A percentile compares a stretch with the other conserved stretches of the same genome.
phyloP scores from a whole-genome alignment of 2,888 invertebrate genomes.

The Caenorhabditis plicata region DNA sequence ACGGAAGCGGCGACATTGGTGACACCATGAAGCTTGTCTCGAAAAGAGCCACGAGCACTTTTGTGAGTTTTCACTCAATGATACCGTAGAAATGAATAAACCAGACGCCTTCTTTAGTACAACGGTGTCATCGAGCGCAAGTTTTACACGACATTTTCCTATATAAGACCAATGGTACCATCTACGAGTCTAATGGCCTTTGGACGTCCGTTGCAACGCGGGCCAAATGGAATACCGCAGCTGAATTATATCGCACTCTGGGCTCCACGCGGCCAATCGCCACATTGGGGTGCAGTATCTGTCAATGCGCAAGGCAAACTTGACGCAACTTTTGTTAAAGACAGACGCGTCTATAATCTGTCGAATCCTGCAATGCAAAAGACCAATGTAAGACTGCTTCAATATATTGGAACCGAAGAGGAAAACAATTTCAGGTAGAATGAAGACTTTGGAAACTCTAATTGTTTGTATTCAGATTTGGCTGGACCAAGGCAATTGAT shows the following conservation, averaged over 20 bases:
- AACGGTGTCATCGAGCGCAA: constrained; percentile 34
- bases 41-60: constrained; percentile 19
- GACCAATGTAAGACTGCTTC: constrained; percentile 27
- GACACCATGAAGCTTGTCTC: no score
- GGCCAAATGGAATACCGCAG: constrained; percentile 20
- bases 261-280: constrained; percentile 31
- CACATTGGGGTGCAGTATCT: constrained; percentile 35
- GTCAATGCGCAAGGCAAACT: constrained; percentile 15
- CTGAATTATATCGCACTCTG: constrained; percentile 35
- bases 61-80: constrained; percentile 14
- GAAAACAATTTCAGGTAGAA: constrained; percentile 37
- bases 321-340: constrained; percentile 37
- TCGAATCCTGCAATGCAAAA: constrained; percentile 9
- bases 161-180: constrained; percentile 27
- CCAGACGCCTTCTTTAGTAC: constrained; percentile 41
- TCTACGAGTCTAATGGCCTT: constrained; percentile 28
- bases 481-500: constrained; percentile 32
- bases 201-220: constrained; percentile 36
- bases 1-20: no score
- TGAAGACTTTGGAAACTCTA: background rate
- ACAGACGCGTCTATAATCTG: constrained; percentile 16
- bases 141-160: constrained; percentile 36
- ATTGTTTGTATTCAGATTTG: constrained; percentile 19
- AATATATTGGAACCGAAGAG: constrained; percentile 32
- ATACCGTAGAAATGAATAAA: background rate